These are phyloP conservation scores for Lophochroa leadbeateri DNA, from an alignment of 2,113 vertebrate species.

Conservation along the genomic window DNA sequence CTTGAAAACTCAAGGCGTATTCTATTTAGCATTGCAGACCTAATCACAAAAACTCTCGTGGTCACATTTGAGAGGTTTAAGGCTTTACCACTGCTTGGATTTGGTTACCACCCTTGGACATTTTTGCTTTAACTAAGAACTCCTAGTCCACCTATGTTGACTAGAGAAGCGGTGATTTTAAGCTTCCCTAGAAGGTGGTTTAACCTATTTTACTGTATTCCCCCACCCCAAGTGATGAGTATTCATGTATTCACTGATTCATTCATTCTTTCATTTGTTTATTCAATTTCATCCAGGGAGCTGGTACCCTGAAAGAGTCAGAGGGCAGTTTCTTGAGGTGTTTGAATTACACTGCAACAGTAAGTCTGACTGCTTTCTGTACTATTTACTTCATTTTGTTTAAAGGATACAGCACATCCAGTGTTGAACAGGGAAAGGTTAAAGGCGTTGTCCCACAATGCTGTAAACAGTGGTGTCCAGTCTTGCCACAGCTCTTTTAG, in stretches of 20 bases:
- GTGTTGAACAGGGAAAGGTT: background rate
- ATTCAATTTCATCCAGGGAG: background rate
- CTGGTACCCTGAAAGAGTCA: background rate
- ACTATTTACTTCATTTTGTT: background rate
- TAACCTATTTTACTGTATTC: background rate
- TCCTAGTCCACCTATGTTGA: background rate
- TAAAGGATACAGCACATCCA: background rate
- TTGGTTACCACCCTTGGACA: background rate
- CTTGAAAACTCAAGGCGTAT: background rate
- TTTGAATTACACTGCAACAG: background rate
- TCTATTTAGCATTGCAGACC: accelerated
- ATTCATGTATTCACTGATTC: background rate
- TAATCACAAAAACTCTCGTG: background rate
- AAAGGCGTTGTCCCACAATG: background rate
- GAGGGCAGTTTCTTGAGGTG: background rate
- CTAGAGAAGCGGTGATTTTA: background rate
- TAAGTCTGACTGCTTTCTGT: background rate
- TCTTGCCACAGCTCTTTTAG: background rate
- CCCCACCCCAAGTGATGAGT: background rate
- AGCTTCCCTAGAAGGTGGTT: background rate
- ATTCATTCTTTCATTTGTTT: background rate
- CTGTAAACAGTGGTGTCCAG: background rate
- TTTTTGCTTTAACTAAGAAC: background rate
- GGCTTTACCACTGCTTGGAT: background rate
- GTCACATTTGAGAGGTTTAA: background rate